Base-by-base conservation (phyloP, 2,113 vertebrate species). In the Xenus cinereus region DNA sequence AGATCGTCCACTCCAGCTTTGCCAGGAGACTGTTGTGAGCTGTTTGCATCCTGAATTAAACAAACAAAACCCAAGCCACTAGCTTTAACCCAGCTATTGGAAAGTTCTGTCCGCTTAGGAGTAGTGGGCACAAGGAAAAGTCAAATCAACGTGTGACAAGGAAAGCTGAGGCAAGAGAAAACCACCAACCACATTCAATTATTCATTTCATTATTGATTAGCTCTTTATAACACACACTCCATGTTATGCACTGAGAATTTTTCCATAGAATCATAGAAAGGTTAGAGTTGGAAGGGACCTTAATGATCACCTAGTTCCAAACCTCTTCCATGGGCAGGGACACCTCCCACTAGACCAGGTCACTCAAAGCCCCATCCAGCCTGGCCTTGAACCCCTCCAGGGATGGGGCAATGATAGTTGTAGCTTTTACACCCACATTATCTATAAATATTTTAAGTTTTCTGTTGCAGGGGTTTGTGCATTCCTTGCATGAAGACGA, bases 11-110 rank as follows among this genome's bases (percentile, higher is more conserved):
- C 6, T 54, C 35, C 0, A 1, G 21, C 43, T 90, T 69, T 67
- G 37, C 56, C 56, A 87, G 48, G 14, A 71, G 41, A 69, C 32
- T n/a, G 7, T 17, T 0, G 0, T 5, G 77, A 74, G 35, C 50
- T 81, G 30, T 48, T 73, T 37, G 35, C 33, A 71, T 23, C 56
- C 46, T 7, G 7, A 26, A 24, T 51, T 80, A 45, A 75, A 50
- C 16, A 72, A 60, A 64, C 26, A 3, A 54, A 39, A 7, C 9
- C 33, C 12, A 64, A 41, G 43, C 4, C 6, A 9, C 8, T 3
- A 45, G 6, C n/a, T 92, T 76, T 59, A 57, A 54, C 18, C 43
- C 4, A 68, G 63, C 28, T 46, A 12, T 1, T 21, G 24, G 24
- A 63, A 89, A 71, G 32, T 24, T 48, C 54, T 48, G 32, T 46